These are phyloP conservation scores for Ischnus inquisitorius DNA, from an alignment of 2,888 invertebrate genomes.

Conservation along the genomic window DNA sequence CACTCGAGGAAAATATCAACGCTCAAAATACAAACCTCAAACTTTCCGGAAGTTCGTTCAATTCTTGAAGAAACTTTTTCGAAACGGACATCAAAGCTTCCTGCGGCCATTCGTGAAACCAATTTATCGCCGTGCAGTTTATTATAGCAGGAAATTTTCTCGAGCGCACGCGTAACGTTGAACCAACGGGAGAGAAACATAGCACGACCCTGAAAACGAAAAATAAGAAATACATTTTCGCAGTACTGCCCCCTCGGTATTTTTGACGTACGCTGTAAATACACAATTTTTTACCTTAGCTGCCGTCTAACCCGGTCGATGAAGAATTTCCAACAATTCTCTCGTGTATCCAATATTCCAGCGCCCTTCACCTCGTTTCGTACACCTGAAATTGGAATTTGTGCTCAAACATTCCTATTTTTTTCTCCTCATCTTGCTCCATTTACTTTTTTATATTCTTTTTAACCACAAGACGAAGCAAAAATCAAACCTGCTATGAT, in stretches of 20 bases:
- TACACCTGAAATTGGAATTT: conserved; percentile 78
- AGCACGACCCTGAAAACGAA: conserved; percentile 91
- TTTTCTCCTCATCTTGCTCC: neutral
- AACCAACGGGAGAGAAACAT: conserved; percentile 98
- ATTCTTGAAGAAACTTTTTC: conserved; percentile 93
- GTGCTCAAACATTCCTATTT: conserved; percentile 21
- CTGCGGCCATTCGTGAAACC: conserved; percentile 99
- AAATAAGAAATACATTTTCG: conserved; percentile 16
- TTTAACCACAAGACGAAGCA: neutral
- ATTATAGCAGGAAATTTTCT: conserved; percentile 98
- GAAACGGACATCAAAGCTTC: conserved; percentile 98
- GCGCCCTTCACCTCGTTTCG: conserved; percentile 90
- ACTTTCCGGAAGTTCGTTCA: conserved; percentile 92
- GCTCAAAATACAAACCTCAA: conserved; percentile 76
- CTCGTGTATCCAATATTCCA: conserved; percentile 95
- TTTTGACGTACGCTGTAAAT: conserved; percentile 5
- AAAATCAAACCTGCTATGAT: conserved; percentile 92
- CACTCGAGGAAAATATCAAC: neutral
- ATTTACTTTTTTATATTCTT: neutral
- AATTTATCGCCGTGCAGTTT: conserved; percentile 97
- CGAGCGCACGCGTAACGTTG: conserved; percentile 95
- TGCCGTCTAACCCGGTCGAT: conserved; percentile 97
- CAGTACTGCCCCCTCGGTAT: conserved; percentile 3
- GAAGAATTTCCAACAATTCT: conserved; percentile 99
- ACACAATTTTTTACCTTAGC: conserved; percentile 84